Conservation (phyloP, 1,140 invertebrate species). For the Drosophila azteca region DNA sequence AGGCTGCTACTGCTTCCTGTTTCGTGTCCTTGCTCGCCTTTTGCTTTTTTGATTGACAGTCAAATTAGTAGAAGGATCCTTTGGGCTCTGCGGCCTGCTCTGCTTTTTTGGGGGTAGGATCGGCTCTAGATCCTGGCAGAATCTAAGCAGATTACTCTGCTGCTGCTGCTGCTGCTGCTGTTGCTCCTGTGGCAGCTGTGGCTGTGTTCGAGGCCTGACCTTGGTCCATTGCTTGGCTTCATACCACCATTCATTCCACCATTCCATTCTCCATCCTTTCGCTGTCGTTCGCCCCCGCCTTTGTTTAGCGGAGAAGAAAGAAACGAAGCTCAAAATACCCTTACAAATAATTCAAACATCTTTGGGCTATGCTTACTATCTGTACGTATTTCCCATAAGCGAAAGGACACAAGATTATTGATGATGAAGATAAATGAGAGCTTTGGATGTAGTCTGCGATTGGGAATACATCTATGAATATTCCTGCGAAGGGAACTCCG, state of each 20-base stretch:
- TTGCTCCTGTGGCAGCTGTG: conserved; percentile 6
- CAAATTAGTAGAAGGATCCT: conserved; percentile 63
- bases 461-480: too few relatives aligned
- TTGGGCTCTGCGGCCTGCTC: conserved; percentile 14
- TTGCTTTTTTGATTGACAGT: conserved; percentile 77
- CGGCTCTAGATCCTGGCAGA: conserved; percentile 15
- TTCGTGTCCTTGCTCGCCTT: conserved; percentile 16
- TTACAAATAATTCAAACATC: too few relatives aligned
- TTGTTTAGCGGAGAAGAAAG: conserved; percentile 16
- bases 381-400: too few relatives aligned
- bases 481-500: too few relatives aligned
- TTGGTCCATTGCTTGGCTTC: conserved; percentile 39
- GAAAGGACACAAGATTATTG: too few relatives aligned
- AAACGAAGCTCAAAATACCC: too few relatives aligned
- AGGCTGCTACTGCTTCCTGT: conserved; percentile 2
- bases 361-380: too few relatives aligned
- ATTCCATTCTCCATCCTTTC: background rate
- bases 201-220: conserved; percentile 26
- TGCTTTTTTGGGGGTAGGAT: conserved; percentile 29
- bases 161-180: conserved; percentile 28
- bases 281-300: conserved; percentile 39
- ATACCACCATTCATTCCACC: conserved; percentile 17
- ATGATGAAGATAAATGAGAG: too few relatives aligned
- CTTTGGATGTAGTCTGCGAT: too few relatives aligned
- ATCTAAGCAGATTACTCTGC: background rate